Evolutionary conservation across 2,888 invertebrate genomes (phyloP).

Genomic region (Ophioninae sp.): DNA sequence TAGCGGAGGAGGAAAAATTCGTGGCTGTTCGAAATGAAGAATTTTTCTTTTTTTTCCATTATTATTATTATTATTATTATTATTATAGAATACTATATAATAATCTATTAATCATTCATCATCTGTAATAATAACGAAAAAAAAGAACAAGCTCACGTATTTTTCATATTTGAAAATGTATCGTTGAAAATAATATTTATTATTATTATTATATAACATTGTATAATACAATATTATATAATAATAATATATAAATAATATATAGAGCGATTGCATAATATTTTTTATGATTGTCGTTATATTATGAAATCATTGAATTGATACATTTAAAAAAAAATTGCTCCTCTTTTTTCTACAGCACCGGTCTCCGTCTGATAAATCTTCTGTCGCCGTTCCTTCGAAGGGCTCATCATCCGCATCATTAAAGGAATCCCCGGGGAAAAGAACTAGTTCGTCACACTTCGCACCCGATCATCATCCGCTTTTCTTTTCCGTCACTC

Average conservation of each 20-base stretch:
- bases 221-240: too few relatives aligned
- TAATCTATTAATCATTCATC: neutral
- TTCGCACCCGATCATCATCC: neutral
- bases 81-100: too few relatives aligned
- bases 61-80: too few relatives aligned
- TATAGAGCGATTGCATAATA: too few relatives aligned
- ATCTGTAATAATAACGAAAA: neutral
- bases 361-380: conserved; percentile 82
- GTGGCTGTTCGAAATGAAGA: neutral
- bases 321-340: conserved; percentile 3
- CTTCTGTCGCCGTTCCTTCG: conserved; percentile 82
- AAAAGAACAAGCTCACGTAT: neutral
- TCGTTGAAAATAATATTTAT: neutral
- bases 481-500: neutral
- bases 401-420: conserved; percentile 43
- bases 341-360: conserved; percentile 74
- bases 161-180: neutral
- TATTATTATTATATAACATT: too few relatives aligned
- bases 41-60: neutral
- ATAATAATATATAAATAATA: too few relatives aligned
- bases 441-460: neutral
- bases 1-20: neutral
- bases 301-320: neutral
- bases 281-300: neutral
- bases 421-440: conserved; percentile 1